Base-by-base conservation (phyloP, 2,888 invertebrate species). In the Cinara cedri region DNA sequence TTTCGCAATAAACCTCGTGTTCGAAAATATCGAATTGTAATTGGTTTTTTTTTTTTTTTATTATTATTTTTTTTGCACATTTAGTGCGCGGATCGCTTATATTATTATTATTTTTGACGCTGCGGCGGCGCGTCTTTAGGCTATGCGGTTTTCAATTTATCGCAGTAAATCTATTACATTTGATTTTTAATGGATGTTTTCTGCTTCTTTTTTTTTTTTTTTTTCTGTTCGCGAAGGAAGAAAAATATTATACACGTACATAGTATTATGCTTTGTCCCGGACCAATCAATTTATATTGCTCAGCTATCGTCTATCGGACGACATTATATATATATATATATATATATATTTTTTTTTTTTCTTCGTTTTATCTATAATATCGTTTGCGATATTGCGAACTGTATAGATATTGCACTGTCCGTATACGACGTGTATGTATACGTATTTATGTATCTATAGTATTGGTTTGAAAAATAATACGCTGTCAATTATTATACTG, bases 161-260 rank as follows among this genome's bases (percentile, higher is more conserved):
- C n/a, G 14, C 49, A 51, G 19, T 34, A 34, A 34, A 24, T 24
- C n/a, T 42, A 70, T 34, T 70, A 34, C 6, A 1, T 72, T 60
- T 3, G n/a, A 26, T 62, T 46, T 72, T 60, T 26, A 72, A 72
- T 49, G 49, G 10, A 34, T 14, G 19, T 49, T 62, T 72, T 72
- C 49, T 72, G 19, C 13, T 62, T 21, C 46, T 16, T 42, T n/a
- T 49, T n/a, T 19, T 57, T 72, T 46, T n/a, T 14, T 16, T 10
- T n/a, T n/a, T n/a, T n/a, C n/a, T n/a, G n/a, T n/a, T n/a, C n/a
- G n/a, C n/a, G 6, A 6, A 34, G 34, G 34, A 34, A 34, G 34
- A 34, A 34, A 6, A 34, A 10, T 46, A 46, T 46, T 46, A 46
- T 46, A 46, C 14, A 46, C 14, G 14, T 46, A 65, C 16, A 49